These are phyloP conservation scores for Prunella fulvescens DNA, from an alignment of 2,113 vertebrate species.

Conservation along the genomic window DNA sequence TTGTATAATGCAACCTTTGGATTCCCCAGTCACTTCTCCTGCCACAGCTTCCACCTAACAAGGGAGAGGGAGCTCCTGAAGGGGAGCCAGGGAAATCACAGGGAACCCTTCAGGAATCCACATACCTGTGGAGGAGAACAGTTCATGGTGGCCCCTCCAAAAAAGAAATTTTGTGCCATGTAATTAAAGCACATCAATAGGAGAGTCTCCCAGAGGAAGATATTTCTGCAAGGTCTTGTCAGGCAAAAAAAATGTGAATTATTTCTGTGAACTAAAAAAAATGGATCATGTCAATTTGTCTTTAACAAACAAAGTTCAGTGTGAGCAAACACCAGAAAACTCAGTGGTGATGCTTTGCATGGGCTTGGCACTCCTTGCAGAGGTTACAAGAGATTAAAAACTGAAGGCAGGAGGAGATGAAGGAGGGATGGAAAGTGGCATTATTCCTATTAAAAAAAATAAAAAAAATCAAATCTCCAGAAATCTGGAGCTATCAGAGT, in stretches of 20 bases:
- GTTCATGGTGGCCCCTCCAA: background rate
- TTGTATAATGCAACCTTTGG: background rate
- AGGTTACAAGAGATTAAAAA: background rate
- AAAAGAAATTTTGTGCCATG: rapidly evolving
- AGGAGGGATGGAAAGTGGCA: background rate
- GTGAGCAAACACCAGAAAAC: background rate
- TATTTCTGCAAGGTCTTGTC: background rate
- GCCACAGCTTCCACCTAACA: background rate
- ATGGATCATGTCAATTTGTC: rapidly evolving
- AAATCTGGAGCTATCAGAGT: background rate
- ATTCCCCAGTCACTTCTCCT: background rate
- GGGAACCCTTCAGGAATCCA: background rate
- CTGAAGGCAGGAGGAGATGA: background rate
- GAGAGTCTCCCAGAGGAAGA: background rate
- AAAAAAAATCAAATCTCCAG: background rate
- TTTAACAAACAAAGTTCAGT: background rate
- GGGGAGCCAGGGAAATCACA: background rate
- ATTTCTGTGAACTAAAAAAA: background rate
- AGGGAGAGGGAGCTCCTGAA: background rate
- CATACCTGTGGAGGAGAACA: background rate
- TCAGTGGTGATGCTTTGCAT: background rate
- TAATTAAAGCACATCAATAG: background rate
- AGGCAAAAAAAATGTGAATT: background rate
- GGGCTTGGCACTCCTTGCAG: background rate
- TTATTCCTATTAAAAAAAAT: background rate